Evolutionary conservation across 2,113 vertebrate genomes (phyloP), one percentile per base, ranked within the genome.

Genomic region (Capreolus pygargus): DNA sequence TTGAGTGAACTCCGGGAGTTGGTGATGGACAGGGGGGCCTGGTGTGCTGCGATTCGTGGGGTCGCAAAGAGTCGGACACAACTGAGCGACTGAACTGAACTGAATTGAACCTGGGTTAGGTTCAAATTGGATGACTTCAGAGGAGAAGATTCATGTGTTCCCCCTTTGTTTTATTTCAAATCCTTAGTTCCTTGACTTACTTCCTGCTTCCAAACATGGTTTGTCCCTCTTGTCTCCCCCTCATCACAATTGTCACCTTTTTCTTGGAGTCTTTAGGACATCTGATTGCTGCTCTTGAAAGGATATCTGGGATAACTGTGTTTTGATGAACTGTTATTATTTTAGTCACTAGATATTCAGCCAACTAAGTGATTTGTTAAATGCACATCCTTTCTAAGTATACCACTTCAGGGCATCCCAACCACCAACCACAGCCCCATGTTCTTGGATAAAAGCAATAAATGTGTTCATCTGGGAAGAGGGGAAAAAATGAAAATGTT

Each of bases 371-470:
- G 82, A 97, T 92, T 98, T 64, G 82, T 84, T 86, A 91, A 92
- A 96, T 67, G 81, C 93, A 60, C 52, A 79, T 83, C 92, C 21
- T 70, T 96, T 82, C 87, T 76, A 54, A 94, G 93, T 0, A 3
- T 13, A 91, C 60, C 67, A 91, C 43, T 52, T 70, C 79, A 96
- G 45, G 76, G 89, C 6, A 4, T 85, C 50, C 50, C 78, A 76
- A 60, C 67, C 94, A 95, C 76, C 52, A 90, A 45, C 85, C 64
- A 57, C 76, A 96, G 58, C 25, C 94, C 83, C 92, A 95, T 50
- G 90, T 52, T 98, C 92, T 78, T 88, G 58, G 94, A 96, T 96
- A 96, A 96, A 98, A 96, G 98, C 84, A 94, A 96, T 92, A 97
- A 97, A 93, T 86, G 70, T 7, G 19, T 54, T 92, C 76, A 98